Percentiles rank a stretch among this genome's conserved stretches.
Conservation (phyloP, 2,113 vertebrate species). For the Coturnix japonica region DNA sequence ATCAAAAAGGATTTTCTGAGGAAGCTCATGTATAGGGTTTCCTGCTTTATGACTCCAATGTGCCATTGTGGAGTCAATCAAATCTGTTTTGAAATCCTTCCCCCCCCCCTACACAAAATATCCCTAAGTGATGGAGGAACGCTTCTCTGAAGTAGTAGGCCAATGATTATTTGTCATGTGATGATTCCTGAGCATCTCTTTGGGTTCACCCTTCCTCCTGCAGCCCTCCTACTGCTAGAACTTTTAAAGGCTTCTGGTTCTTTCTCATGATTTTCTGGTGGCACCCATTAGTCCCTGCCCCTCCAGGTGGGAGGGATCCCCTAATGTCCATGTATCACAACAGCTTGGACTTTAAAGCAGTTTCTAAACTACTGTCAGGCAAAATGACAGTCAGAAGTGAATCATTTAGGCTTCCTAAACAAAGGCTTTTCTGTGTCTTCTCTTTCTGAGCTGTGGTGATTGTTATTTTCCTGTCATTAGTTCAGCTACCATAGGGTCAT, state of each 20-base stretch:
- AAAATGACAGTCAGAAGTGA: not conserved
- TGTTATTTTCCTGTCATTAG: not conserved
- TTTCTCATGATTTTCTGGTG: not conserved
- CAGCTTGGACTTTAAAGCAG: not conserved
- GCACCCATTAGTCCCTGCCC: not conserved
- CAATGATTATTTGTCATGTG: not conserved
- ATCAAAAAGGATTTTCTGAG: not conserved
- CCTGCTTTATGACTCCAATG: not conserved
- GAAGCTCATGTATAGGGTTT: not conserved
- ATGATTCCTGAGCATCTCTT: not conserved
- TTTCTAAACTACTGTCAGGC: not conserved
- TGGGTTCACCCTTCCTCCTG: not conserved
- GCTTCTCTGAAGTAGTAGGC: not conserved
- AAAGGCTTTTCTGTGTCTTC: constrained; percentile 1
- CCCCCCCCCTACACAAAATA: not conserved
- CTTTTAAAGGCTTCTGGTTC: not conserved
- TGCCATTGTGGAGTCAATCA: not conserved
- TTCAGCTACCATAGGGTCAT: not conserved
- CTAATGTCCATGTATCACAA: not conserved
- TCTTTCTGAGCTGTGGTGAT: constrained; percentile 1
- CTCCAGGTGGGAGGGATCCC: not conserved
- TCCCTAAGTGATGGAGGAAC: not conserved
- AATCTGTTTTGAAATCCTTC: not conserved
- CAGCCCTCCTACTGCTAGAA: not conserved
- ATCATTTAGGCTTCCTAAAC: not conserved